These are phyloP conservation scores for Rhinichthys klamathensis DNA, from an alignment of 2,113 vertebrate species.

Conservation along the genomic window DNA sequence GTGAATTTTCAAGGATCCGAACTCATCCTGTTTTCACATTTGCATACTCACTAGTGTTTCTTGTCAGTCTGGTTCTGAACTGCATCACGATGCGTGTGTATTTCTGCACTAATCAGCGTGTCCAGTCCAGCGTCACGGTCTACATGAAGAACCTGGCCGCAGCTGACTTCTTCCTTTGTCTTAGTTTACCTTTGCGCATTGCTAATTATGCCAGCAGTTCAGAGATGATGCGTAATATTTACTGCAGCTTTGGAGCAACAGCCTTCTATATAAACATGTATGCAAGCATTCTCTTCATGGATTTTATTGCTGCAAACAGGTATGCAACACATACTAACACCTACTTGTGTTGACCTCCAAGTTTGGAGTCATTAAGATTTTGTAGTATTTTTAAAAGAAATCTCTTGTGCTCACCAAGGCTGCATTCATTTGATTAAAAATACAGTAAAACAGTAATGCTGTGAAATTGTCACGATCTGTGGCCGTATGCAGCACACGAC, in stretches of 20 bases:
- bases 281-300: conserved; percentile 79
- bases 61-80: conserved; percentile 70
- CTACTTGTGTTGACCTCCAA: background rate
- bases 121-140: conserved; percentile 62
- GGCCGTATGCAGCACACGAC: no score
- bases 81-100: conserved; percentile 71
- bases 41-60: conserved; percentile 64
- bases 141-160: conserved; percentile 76
- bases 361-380: no score
- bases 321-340: conserved; percentile 34
- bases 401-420: no score
- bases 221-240: conserved; percentile 39
- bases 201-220: conserved; percentile 55
- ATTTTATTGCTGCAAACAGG: conserved; percentile 75
- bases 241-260: conserved; percentile 68
- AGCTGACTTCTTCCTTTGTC: conserved; percentile 72
- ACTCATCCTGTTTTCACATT: conserved; percentile 61
- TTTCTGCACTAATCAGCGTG: conserved; percentile 58
- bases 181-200: conserved; percentile 70
- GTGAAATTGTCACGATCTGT: no score
- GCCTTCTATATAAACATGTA: conserved; percentile 79
- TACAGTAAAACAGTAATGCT: no score
- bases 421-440: no score
- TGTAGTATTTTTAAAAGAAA: no score
- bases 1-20: background rate